These are phyloP conservation scores for Heteractis magnifica DNA, from an alignment of 92 coral and sea anemone species.

Conservation along the genomic window DNA sequence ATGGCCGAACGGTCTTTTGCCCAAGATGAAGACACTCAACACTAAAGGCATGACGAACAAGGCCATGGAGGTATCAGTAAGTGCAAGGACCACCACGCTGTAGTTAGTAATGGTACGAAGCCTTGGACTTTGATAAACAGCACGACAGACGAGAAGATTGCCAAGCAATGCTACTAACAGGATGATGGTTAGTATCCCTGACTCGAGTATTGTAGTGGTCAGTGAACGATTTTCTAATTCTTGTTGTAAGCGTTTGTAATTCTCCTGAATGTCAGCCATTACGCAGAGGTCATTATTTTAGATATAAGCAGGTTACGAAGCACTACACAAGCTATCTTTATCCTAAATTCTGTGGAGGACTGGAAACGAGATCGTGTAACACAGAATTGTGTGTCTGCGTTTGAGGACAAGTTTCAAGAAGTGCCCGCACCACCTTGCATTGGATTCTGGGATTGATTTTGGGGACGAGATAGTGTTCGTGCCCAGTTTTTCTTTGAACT, in stretches of 20 bases:
- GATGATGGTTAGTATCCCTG: constrained; percentile 10
- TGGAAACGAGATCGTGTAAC: too few species aligned
- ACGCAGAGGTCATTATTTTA: too few species aligned
- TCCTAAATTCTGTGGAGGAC: too few species aligned
- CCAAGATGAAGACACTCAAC: background rate
- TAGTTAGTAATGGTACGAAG: constrained; percentile 23
- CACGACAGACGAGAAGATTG: constrained; percentile 20
- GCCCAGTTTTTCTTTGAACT: too few species aligned
- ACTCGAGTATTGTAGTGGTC: background rate
- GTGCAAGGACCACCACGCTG: constrained; percentile 12
- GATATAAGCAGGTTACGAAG: too few species aligned
- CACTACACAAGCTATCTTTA: too few species aligned
- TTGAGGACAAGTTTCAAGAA: too few species aligned
- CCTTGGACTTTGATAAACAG: constrained; percentile 27
- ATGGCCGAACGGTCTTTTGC: constrained; percentile 2
- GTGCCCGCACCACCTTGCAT: too few species aligned
- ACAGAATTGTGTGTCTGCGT: too few species aligned
- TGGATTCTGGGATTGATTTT: too few species aligned
- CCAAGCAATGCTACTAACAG: constrained; percentile 14
- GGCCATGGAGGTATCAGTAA: constrained; percentile 16
- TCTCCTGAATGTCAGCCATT: too few species aligned
- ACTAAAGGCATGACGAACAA: constrained; percentile 6
- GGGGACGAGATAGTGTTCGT: too few species aligned
- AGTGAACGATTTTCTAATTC: constrained; percentile 1
- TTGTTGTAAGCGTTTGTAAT: background rate